Evolutionary conservation across 2,888 invertebrate genomes (phyloP), one percentile per base, ranked within the genome.

Genomic region (Amphipoea lucens): DNA sequence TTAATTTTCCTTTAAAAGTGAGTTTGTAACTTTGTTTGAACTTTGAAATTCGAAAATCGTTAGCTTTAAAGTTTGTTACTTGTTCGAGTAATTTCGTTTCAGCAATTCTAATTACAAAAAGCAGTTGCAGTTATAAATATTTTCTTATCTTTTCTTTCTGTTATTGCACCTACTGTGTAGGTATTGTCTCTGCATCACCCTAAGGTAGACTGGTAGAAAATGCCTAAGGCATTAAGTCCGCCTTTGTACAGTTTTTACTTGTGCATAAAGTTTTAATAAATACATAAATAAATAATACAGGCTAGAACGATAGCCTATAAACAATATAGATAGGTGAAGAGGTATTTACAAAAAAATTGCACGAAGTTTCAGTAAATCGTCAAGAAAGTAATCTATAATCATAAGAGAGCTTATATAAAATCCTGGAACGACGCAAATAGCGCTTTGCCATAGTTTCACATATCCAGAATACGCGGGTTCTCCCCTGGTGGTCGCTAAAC

Each of bases 401-500:
- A 29, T 17, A 29, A 63, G 17, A 17, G 0, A 60, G 60, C 60
- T n/a, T 12, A 6, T 29, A n/a, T n/a, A 65, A 65, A 65, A 65
- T 40, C 11, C 23, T 9, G 57, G 23, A 36, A 36, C 36, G 9
- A 23, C 57, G 23, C 23, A 23, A 57, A 57, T 23, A 7, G 23
- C 29, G 63, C 40, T 67, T 23, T 9, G 1, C 12, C 11, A 71
- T 60, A 20, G 29, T 29, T 60, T 12, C 45, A 17, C 9, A 3
- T n/a, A n/a, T 82, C 71, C 88, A 90, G 90, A 91, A 91, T 91
- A 86, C 62, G 80, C 63, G 36, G 5, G 2, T 5, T 74, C 90
- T 83, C 86, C 74, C 79, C 73, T 85, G 90, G 90, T 90, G 90
- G 90, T 91, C 90, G 84, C 82, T 84, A 77, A 85, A 84, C 76